These are phyloP conservation scores for Brachyhypopomus occidentalis DNA, from an alignment of 2,113 vertebrate genomes.

Conservation along the genomic window DNA sequence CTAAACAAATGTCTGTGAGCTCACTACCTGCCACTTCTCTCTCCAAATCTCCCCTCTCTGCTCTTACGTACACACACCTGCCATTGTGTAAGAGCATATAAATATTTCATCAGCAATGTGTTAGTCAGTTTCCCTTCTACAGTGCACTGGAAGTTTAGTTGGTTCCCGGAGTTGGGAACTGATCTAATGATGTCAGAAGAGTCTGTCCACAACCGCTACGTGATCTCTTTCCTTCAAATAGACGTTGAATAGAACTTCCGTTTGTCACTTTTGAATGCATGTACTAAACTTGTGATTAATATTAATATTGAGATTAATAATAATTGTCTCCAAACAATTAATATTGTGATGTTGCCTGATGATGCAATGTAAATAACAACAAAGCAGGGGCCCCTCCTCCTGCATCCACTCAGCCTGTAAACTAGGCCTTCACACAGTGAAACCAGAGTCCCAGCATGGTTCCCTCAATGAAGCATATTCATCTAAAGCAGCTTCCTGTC, in stretches of 20 bases:
- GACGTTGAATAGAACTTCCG: neutral
- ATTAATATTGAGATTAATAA: too few relatives aligned
- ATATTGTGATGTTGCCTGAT: too few relatives aligned
- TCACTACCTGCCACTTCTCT: neutral
- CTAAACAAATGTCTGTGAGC: slow-evolving; percentile 16
- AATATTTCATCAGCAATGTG: slow-evolving; percentile 31
- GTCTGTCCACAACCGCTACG: neutral
- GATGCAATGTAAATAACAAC: too few relatives aligned
- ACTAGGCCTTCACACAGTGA: neutral
- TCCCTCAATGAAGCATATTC: neutral
- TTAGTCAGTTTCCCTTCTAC: slow-evolving; percentile 26
- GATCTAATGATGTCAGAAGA: neutral
- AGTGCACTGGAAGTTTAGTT: slow-evolving; percentile 7
- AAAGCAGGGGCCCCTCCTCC: too few relatives aligned
- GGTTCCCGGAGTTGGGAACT: neutral
- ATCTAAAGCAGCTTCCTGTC: neutral
- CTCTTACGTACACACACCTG: slow-evolving; percentile 22
- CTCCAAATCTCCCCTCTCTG: neutral
- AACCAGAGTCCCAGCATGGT: neutral
- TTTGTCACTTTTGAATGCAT: neutral
- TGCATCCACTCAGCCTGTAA: too few relatives aligned
- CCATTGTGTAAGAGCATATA: slow-evolving; percentile 39
- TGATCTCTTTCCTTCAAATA: neutral
- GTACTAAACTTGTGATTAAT: neutral
- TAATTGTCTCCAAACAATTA: too few relatives aligned